Evolutionary conservation across 2,797 vertebrate genomes (phyloP).

Genomic region (Coluber constrictor): DNA sequence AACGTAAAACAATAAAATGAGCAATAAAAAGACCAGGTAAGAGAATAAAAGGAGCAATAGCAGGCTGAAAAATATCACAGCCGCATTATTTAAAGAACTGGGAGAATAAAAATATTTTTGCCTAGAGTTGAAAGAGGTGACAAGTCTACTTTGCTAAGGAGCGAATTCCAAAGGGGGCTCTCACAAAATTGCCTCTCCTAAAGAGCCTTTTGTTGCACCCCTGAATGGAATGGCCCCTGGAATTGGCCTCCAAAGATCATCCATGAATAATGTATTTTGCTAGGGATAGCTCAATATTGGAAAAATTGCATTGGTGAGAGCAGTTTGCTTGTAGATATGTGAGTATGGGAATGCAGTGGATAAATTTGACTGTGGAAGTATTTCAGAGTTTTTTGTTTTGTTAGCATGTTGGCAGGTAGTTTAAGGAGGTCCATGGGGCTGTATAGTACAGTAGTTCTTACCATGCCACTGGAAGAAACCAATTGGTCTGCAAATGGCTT

Average conservation of each 20-base stretch:
- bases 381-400: background rate
- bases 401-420: background rate
- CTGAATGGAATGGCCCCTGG: background rate
- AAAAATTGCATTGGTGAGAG: background rate
- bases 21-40: background rate
- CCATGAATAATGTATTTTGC: background rate
- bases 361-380: background rate
- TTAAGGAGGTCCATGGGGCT: background rate
- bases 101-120: background rate
- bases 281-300: background rate
- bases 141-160: background rate
- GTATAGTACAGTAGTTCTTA: background rate
- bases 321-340: background rate
- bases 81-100: background rate
- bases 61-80: background rate
- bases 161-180: background rate
- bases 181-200: background rate
- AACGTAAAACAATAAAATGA: background rate
- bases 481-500: background rate
- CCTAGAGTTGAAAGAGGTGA: background rate
- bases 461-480: background rate
- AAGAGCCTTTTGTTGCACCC: background rate
- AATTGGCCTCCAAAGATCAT: background rate
- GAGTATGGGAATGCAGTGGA: background rate
- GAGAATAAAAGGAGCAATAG: background rate